Evolutionary conservation across 2,888 invertebrate species (phyloP), one percentile per base, ranked within the genome.

Genomic region (Siphlonurus alternatus): DNA sequence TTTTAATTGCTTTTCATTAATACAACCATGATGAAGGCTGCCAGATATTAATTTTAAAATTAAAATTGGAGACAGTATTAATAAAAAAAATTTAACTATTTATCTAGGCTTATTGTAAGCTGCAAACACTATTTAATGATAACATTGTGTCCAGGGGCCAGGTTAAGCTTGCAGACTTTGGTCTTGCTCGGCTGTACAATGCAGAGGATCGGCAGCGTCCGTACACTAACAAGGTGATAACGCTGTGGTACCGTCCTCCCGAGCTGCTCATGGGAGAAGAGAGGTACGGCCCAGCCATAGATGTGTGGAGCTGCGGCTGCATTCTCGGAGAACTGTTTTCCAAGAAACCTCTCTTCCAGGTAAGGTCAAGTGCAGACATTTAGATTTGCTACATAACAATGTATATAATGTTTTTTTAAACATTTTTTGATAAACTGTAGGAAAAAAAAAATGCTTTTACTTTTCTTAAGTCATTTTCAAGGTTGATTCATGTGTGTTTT

Each of bases 291-390:
- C 94, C 98, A 0, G 89, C 96, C 0, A 94, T 99, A 66, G 99
- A 99, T 77, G 93, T 99, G 5, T 99, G 99, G 99, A 97, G 96
- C 73, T 96, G 96, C 78, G 99, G 99, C 71, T 99, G 99, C 75
- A 99, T 99, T 71, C 81, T 99, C 61, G 99, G 97, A 10, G 99
- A 99, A 79, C 80, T 99, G 66, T 99, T 99, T 78, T 83, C 87
- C 61, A 95, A 95, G 73, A 91, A 92, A 71, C 97, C 99, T 0
- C 81, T 99, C 60, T 99, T 99, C 76, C 94, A 92, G 82, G 94
- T 91, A 71, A 38, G 7, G 38, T 38, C 78, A 78, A 72, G 82
- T 80, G 0, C 78, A 76, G 23, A 23, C 22, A 63, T 3, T 22
- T 63, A 2, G 59, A 10, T 59, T 38, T 10, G 10, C 18, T 19